Conservation (phyloP, 2,888 invertebrate genomes). For the Macrosoma leucophasiata region DNA sequence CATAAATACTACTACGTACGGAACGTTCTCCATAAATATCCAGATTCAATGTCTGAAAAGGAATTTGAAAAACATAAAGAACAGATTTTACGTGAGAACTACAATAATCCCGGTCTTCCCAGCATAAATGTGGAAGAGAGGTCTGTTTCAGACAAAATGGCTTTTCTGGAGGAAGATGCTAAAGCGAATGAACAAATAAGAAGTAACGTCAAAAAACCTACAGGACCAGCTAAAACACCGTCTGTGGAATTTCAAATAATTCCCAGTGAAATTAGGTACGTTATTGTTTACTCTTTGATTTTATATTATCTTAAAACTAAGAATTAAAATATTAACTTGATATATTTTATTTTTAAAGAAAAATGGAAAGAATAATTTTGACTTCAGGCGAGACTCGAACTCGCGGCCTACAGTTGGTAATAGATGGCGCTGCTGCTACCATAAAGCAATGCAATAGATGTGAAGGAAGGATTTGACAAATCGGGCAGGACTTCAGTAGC, state of each 20-base stretch:
- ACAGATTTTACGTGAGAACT: slow-evolving; percentile 34
- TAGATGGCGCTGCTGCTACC: no score
- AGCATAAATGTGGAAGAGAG: slow-evolving; percentile 47
- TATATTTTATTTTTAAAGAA: no score
- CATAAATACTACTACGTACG: slow-evolving; percentile 63
- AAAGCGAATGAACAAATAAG: slow-evolving; percentile 29
- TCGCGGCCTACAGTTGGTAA: no score
- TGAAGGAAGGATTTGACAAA: no score
- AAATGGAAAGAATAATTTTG: no score
- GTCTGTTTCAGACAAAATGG: slow-evolving; percentile 45
- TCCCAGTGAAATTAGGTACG: slow-evolving; percentile 69
- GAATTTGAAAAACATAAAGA: slow-evolving; percentile 20
- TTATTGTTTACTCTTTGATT: no score
- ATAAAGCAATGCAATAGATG: no score
- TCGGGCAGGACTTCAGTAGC: no score
- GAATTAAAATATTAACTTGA: no score
- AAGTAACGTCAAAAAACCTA: slow-evolving; percentile 38
- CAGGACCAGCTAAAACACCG: slow-evolving; percentile 51
- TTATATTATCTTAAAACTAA: no score
- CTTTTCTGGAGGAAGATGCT: slow-evolving; percentile 39
- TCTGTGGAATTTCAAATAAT: slow-evolving; percentile 66
- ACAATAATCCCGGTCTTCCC: slow-evolving; percentile 35
- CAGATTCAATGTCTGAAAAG: slow-evolving; percentile 31
- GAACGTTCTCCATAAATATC: slow-evolving; percentile 62
- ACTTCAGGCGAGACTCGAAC: no score